phyloP scores from a whole-genome alignment of 2,888 invertebrate species.

The Lycophotia porphyrea region DNA sequence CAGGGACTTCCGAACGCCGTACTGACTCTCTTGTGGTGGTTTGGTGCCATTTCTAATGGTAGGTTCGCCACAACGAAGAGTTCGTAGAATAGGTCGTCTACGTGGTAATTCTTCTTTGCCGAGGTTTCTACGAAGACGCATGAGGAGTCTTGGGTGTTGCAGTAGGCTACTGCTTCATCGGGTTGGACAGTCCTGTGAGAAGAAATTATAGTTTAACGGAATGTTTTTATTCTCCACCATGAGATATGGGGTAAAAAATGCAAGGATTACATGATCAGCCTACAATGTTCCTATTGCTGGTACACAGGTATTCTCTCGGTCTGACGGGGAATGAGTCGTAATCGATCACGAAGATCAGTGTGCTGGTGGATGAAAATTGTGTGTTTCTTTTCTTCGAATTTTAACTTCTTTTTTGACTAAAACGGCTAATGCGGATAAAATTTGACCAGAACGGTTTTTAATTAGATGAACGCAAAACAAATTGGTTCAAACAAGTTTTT shows the following conservation, averaged over 20 bases:
- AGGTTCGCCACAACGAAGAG: conserved; percentile 95
- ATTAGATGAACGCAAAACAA: conserved; percentile 18
- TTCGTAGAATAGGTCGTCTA: conserved; percentile 96
- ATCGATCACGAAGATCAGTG: not conserved
- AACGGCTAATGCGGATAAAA: too few relatives aligned
- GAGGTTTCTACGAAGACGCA: conserved; percentile 96
- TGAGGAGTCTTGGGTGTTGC: conserved; percentile 93
- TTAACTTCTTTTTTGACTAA: not conserved
- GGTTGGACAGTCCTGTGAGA: conserved; percentile 92
- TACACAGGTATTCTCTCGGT: not conserved
- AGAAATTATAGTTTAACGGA: not conserved
- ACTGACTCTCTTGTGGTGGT: conserved; percentile 95
- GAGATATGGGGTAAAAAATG: not conserved
- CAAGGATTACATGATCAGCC: not conserved
- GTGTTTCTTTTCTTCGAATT: not conserved
- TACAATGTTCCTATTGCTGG: not conserved
- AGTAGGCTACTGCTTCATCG: conserved; percentile 94
- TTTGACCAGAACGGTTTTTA: conserved; percentile 13
- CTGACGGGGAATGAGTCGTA: not conserved
- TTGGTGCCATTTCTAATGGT: conserved; percentile 97
- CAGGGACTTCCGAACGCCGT: conserved; percentile 94
- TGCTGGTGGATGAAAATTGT: not conserved
- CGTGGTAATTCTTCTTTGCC: conserved; percentile 94
- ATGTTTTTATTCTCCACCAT: not conserved
- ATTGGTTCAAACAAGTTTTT: conserved; percentile 11